phyloP scores from a whole-genome alignment of 2,113 vertebrate species.

The Ginglymostoma cirratum region DNA sequence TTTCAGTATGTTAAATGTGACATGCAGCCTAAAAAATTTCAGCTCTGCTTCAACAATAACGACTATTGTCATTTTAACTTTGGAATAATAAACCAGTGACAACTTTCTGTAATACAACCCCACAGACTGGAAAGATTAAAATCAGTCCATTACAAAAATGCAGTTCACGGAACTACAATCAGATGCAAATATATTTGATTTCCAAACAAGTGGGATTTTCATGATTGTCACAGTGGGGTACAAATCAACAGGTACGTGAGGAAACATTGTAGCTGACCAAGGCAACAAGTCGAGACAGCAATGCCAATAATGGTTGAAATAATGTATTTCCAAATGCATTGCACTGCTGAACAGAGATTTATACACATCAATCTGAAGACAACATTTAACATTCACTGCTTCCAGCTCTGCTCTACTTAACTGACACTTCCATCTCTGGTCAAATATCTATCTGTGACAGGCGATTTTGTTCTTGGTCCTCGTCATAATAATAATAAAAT shows the following conservation, averaged over 20 bases:
- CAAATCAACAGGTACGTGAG: not conserved
- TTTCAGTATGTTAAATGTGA: not conserved
- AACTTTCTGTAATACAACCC: not conserved
- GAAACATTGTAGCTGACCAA: not conserved
- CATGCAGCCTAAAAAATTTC: not conserved
- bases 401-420: conserved; percentile 26
- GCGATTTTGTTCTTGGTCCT: not conserved
- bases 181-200: not conserved
- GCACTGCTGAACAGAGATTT: conserved; percentile 15
- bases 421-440: conserved; percentile 18
- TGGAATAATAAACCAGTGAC: not conserved
- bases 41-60: not conserved
- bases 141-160: not conserved
- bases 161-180: not conserved
- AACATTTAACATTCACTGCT: conserved; percentile 32
- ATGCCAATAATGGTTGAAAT: not conserved
- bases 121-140: not conserved
- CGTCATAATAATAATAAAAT: not conserved
- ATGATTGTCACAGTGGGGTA: too few species aligned
- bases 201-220: not conserved
- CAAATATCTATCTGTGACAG: not conserved
- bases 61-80: not conserved
- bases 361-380: not conserved
- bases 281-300: not conserved
- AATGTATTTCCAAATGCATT: not conserved